These are phyloP conservation scores for Chelon labrosus DNA, from an alignment of 2,797 vertebrate genomes.

Conservation along the genomic window DNA sequence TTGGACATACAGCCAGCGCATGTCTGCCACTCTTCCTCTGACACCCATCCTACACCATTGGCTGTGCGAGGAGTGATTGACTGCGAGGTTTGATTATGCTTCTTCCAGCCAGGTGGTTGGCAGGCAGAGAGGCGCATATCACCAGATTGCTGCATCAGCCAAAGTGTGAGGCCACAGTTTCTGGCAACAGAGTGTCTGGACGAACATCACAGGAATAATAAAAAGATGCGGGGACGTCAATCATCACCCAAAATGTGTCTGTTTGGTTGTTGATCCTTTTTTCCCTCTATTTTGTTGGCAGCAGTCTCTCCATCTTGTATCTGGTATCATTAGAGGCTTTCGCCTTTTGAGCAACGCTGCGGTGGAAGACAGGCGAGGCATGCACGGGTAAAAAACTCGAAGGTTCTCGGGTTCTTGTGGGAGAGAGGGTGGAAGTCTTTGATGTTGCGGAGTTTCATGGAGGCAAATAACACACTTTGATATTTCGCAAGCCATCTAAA, in stretches of 20 bases:
- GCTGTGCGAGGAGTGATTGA: constrained; percentile 73
- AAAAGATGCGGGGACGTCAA: constrained; percentile 75
- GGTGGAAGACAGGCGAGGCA: constrained; percentile 61
- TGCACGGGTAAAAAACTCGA: constrained; percentile 46
- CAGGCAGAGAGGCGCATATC: constrained; percentile 71
- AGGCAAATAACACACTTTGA: constrained; percentile 84
- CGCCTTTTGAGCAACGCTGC: constrained; percentile 65
- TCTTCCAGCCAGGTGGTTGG: constrained; percentile 81
- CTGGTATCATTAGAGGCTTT: constrained; percentile 75
- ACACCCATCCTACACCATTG: constrained; percentile 71
- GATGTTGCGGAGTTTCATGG: constrained; percentile 77
- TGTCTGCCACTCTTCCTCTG: constrained; percentile 68
- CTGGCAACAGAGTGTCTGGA: constrained; percentile 75
- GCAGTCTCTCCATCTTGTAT: constrained; percentile 65
- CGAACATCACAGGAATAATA: constrained; percentile 81
- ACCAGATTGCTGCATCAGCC: constrained; percentile 82
- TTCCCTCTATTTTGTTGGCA: constrained; percentile 62
- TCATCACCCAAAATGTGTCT: constrained; percentile 72
- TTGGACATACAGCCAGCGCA: constrained; percentile 64
- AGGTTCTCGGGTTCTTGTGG: constrained; percentile 71
- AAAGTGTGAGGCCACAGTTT: constrained; percentile 78
- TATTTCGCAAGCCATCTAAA: constrained; percentile 75
- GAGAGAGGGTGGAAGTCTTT: constrained; percentile 65
- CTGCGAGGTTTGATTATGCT: constrained; percentile 73
- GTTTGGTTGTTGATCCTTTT: constrained; percentile 45